A percentile compares a stretch with the other conserved stretches of the same genome.
phyloP scores from a whole-genome alignment of 2,113 vertebrate genomes.

The Eudyptes chrysolophus region DNA sequence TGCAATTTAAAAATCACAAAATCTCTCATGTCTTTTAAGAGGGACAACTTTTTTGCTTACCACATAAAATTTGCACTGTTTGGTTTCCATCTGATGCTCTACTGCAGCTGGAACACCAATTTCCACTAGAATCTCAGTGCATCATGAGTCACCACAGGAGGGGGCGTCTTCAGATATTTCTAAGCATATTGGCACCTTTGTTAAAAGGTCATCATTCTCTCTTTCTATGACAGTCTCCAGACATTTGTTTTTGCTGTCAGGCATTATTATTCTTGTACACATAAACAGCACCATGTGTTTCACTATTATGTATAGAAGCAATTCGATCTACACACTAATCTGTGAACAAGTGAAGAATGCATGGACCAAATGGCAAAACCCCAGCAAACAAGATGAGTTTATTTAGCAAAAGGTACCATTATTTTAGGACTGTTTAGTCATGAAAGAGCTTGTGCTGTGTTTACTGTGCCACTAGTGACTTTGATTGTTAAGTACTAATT shows the following conservation, averaged over 20 bases:
- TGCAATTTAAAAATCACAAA: neutral
- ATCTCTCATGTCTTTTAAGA: neutral
- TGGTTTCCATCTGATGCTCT: neutral
- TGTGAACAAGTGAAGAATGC: neutral
- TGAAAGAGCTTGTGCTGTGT: neutral
- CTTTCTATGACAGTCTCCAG: neutral
- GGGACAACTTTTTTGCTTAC: neutral
- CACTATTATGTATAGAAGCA: neutral
- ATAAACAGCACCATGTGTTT: neutral
- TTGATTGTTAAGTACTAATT: neutral
- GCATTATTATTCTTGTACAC: neutral
- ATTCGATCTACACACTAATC: neutral
- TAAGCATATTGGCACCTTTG: neutral
- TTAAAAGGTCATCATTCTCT: neutral
- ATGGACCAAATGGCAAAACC: neutral
- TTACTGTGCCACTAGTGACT: neutral
- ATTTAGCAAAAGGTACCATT: neutral
- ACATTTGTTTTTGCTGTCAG: neutral
- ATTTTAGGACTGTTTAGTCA: neutral
- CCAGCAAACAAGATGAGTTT: neutral
- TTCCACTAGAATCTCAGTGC: neutral
- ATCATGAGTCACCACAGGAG: neutral
- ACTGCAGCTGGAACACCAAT: neutral
- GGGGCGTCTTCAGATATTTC: neutral
- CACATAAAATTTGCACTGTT: neutral